Evolutionary conservation across 2,888 invertebrate species (phyloP).

Genomic region (Eupithecia tripunctaria): DNA sequence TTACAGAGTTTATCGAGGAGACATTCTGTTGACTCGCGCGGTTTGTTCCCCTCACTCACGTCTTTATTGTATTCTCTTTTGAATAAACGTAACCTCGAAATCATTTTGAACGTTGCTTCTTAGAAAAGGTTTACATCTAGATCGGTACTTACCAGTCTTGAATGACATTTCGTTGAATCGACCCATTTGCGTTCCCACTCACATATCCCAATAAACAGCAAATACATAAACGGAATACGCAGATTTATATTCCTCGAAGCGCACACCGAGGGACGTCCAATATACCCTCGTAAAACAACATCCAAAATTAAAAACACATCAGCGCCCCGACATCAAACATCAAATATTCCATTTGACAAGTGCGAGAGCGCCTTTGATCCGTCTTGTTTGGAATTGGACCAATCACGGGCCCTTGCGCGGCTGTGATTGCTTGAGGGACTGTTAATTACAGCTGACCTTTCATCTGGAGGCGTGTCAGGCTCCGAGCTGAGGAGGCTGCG

Average conservation of each 20-base stretch:
- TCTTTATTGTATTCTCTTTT: neutral
- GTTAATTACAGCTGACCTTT: conserved; percentile 82
- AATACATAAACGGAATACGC: conserved; percentile 25
- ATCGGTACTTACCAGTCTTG: neutral
- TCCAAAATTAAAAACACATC: conserved; percentile 61
- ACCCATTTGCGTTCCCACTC: neutral
- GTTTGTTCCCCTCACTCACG: neutral
- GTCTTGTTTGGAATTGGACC: conserved; percentile 66
- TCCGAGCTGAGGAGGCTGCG: conserved; percentile 28
- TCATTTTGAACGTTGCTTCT: neutral
- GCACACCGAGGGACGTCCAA: conserved; percentile 35
- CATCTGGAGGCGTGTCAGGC: conserved; percentile 63
- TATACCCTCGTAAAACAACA: conserved; percentile 52
- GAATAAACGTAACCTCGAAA: neutral
- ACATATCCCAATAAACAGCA: conserved; percentile 16
- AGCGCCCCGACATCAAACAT: conserved; percentile 63
- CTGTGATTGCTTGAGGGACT: conserved; percentile 81
- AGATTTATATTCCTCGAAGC: conserved; percentile 29
- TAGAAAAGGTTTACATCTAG: neutral
- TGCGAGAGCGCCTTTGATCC: conserved; percentile 74
- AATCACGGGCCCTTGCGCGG: conserved; percentile 66
- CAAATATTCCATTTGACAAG: conserved; percentile 81
- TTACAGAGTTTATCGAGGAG: conserved; percentile 5
- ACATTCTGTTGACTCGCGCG: neutral
- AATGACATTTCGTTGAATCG: neutral